A percentile compares a stretch with the other conserved stretches of the same genome.
Evolutionary conservation across 1,140 invertebrate species (phyloP).

Genomic region (Harpegnathos saltator): DNA sequence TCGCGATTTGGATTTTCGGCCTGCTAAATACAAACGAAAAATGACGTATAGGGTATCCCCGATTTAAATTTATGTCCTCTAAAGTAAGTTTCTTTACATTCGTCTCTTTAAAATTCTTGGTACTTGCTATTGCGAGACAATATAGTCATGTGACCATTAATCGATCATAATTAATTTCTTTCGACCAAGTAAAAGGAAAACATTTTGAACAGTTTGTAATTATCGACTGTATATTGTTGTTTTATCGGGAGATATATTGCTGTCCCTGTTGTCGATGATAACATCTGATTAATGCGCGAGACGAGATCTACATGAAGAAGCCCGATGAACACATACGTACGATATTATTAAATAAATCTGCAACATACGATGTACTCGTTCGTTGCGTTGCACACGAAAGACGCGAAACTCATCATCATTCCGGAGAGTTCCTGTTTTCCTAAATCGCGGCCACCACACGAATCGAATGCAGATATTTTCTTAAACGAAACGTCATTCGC

Average conservation of each 20-base stretch:
- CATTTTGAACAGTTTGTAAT: neutral
- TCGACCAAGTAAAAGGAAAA: neutral
- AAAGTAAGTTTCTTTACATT: too few relatives aligned
- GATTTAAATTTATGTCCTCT: too few relatives aligned
- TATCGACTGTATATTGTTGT: slow-evolving; percentile 11
- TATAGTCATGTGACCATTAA: neutral
- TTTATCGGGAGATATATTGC: neutral
- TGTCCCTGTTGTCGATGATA: slow-evolving; percentile 7
- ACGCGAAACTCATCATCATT: slow-evolving; percentile 15
- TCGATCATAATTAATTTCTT: neutral
- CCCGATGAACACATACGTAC: slow-evolving; percentile 32
- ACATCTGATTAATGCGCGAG: neutral
- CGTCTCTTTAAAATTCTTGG: too few relatives aligned
- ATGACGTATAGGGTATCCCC: too few relatives aligned
- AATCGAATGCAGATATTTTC: slow-evolving; percentile 45
- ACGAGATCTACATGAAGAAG: slow-evolving; percentile 17
- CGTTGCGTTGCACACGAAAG: slow-evolving; percentile 15
- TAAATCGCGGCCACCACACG: neutral
- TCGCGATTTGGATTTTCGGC: too few relatives aligned
- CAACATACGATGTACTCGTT: neutral
- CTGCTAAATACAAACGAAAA: too few relatives aligned
- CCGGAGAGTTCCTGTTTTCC: slow-evolving; percentile 2
- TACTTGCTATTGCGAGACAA: too few relatives aligned
- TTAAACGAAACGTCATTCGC: slow-evolving; percentile 42
- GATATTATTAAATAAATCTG: slow-evolving; percentile 24